A percentile compares a stretch with the other conserved stretches of the same genome.
Evolutionary conservation across 2,113 vertebrate genomes (phyloP).

Genomic region (Peromyscus californicus): DNA sequence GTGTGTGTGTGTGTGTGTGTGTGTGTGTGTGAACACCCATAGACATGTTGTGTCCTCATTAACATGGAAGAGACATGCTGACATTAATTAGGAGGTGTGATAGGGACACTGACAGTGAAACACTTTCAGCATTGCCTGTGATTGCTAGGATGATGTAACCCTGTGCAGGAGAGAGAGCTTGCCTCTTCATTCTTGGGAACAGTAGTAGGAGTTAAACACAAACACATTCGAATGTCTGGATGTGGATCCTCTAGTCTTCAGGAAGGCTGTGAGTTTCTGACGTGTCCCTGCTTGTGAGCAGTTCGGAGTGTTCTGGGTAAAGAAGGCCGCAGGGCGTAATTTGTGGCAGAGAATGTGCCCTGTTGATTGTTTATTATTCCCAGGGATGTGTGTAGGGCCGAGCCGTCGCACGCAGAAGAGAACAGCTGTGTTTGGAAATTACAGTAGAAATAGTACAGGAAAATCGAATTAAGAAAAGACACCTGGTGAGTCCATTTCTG

Average conservation of each 20-base stretch:
- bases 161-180: constrained; percentile 19
- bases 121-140: constrained; percentile 79
- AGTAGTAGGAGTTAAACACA: constrained; percentile 76
- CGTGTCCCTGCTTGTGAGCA: constrained; percentile 36
- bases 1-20: too few relatives aligned
- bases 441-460: constrained; percentile 43
- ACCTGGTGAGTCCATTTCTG: constrained; percentile 14
- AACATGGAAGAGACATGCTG: constrained; percentile 77
- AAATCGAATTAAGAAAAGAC: constrained; percentile 69
- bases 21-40: neutral
- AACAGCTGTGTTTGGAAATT: constrained; percentile 56
- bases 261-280: neutral
- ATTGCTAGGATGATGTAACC: constrained; percentile 73
- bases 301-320: neutral
- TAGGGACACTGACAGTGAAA: constrained; percentile 81
- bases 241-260: constrained; percentile 56
- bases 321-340: neutral
- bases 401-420: constrained; percentile 28
- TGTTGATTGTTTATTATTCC: constrained; percentile 43
- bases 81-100: constrained; percentile 85
- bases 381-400: neutral
- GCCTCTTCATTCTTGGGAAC: constrained; percentile 71
- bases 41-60: constrained; percentile 70
- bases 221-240: constrained; percentile 56
- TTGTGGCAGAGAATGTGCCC: constrained; percentile 47